Base-by-base conservation (phyloP, 2,113 vertebrate genomes). In the Epinephelus cyanopodus region DNA sequence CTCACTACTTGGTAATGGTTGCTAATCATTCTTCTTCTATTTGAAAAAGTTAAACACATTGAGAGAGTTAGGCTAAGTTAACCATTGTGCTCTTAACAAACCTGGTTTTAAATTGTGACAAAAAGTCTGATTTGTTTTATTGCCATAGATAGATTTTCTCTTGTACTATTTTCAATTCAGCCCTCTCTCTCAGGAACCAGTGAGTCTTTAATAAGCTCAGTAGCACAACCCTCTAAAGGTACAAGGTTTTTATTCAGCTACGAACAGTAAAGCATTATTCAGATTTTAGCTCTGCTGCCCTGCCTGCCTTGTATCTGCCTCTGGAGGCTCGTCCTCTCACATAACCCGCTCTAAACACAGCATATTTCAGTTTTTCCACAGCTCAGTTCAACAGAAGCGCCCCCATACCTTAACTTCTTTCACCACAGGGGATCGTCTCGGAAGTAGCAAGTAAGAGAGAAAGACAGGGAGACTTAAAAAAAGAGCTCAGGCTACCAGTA, bases 341-440 rank as follows among this genome's bases (percentile, higher is more conserved):
- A 64, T 54, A 79, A 62, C 61, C 61, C 2, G 27, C 74, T 85
- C 74, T 87, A 86, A 90, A 92, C 77, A 89, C 75, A 60, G 50
- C 61, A 54, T 66, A 68, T 89, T 89, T 76, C 66, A 76, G 42
- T 71, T 87, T 92, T 92, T 72, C 66, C 77, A 83, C 76, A 53
- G 77, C 75, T 82, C 47, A 18, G 21, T 70, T 85, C 50, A 63
- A 73, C 33, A 6, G 37, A 61, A 47, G 58, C 76, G 37, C 61
- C 48, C 25, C 53, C 29, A 45, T 82, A 83, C 10, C 33, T 54
- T 29, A 19, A 67, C 66, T 68, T 70, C 42, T 72, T 64, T 73
- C 12, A 62, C 74, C 29, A 63, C 64, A 65, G 57, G 45, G 60
- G 25, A 37, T 10, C 7, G 17, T 73, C 48, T 57, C 12, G 4